These are phyloP conservation scores for Peromyscus polionotus DNA, from an alignment of 2,113 vertebrate species.

Conservation along the genomic window DNA sequence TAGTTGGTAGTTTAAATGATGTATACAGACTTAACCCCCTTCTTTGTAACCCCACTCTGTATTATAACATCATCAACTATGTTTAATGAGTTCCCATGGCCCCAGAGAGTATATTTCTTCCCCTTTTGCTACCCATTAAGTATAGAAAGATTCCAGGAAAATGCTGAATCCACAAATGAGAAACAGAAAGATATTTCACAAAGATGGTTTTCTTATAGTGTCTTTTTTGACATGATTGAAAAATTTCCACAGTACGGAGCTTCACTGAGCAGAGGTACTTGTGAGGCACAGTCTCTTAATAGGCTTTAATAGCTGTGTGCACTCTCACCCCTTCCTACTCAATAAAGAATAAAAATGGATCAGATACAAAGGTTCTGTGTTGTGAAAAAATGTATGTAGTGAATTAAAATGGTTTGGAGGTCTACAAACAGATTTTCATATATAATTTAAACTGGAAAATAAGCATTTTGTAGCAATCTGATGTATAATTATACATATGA, in stretches of 20 bases:
- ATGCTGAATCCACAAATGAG: neutral
- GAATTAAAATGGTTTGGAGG: neutral
- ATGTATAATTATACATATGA: neutral
- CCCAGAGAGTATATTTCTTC: neutral
- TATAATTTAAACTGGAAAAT: neutral
- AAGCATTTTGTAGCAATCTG: neutral
- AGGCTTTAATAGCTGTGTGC: neutral
- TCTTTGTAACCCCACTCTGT: neutral
- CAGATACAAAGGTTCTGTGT: neutral
- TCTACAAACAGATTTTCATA: neutral
- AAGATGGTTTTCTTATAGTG: constrained; percentile 35
- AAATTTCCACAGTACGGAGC: neutral
- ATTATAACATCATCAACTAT: constrained; percentile 5
- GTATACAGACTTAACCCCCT: neutral
- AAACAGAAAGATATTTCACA: constrained; percentile 43
- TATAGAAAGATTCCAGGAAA: constrained; percentile 49
- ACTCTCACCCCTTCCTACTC: neutral
- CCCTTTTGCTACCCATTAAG: neutral
- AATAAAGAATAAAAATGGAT: constrained; percentile 49
- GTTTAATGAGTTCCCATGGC: constrained; percentile 8
- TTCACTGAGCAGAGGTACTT: neutral
- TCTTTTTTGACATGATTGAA: neutral
- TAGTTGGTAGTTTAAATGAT: neutral
- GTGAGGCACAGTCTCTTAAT: neutral
- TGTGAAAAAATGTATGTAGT: neutral